Percentiles rank a stretch among this genome's conserved stretches.
These are phyloP conservation scores for Luehdorfia chinensis DNA, from an alignment of 1,140 invertebrate species.

Conservation along the genomic window DNA sequence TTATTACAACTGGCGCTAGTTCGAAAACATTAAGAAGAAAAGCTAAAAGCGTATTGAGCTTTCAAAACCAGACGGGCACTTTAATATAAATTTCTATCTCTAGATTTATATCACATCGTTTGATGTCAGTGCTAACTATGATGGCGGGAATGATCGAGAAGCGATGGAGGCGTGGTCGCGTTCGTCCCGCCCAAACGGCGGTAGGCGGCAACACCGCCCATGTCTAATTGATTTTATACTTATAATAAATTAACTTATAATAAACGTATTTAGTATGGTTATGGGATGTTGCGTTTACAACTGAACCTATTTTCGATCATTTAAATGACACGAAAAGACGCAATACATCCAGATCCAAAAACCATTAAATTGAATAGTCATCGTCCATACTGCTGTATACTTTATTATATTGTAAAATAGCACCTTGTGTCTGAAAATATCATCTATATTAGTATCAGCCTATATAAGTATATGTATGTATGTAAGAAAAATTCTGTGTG, in stretches of 20 bases:
- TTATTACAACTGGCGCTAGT: too few relatives aligned
- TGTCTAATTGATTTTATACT: conserved; percentile 24
- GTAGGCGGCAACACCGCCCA: conserved; percentile 21
- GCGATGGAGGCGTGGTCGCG: conserved; percentile 24
- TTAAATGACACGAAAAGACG: too few relatives aligned
- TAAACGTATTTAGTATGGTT: background rate
- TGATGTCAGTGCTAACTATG: conserved; percentile 28
- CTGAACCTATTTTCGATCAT: too few relatives aligned
- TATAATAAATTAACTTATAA: conserved; percentile 2
- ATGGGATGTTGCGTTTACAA: too few relatives aligned
- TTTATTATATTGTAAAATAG: too few relatives aligned
- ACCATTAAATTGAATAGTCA: too few relatives aligned
- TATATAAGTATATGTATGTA: too few relatives aligned
- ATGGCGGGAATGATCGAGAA: conserved; percentile 18
- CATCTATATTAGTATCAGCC: too few relatives aligned
- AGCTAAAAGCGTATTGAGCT: background rate
- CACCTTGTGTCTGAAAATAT: too few relatives aligned
- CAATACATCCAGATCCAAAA: too few relatives aligned
- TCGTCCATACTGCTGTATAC: too few relatives aligned
- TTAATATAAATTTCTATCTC: conserved; percentile 4
- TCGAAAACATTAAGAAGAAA: conserved; percentile 4
- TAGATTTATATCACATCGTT: conserved; percentile 21
- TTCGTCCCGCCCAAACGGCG: conserved; percentile 24
- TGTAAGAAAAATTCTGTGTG: too few relatives aligned
- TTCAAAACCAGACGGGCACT: conserved; percentile 11